Base-by-base conservation (phyloP, 2,113 vertebrate species). In the Tragelaphus imberbis region DNA sequence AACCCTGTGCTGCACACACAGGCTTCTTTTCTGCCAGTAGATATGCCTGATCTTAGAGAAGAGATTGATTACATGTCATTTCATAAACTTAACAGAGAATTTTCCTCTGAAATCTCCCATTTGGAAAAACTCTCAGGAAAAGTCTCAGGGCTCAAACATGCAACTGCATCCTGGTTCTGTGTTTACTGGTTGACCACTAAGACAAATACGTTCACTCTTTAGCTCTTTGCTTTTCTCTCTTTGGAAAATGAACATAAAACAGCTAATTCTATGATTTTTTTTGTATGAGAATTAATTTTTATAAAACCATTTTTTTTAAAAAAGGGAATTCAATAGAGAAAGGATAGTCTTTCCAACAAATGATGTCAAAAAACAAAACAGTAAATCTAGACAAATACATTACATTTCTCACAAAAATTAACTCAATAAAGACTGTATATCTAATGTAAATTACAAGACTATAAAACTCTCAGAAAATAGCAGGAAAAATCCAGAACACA, bases 221-320 rank as follows among this genome's bases (percentile, higher is more conserved):
- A 33, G 58, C 49, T 87, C 44, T 88, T 30, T 16, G 15, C 3
- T 47, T 55, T 55, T 7, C 19, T n/a, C 11, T 84, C 3, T 55
- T 84, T 84, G 1, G 6, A 14, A 59, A 94, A 4, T n/a, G 14
- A 82, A 40, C 10, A 59, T 65, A 77, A 30, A 88, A 82, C 49
- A 94, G 33, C 9, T 49, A 63, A 27, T 94, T 88, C 7, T 71
- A 65, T 88, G 19, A 56, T n/a, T 92, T 30, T 4, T 40, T 85
- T 40, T 80, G 27, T 2, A 44, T 81, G 5, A 88, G 13, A 85
- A 85, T 49, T 81, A 47, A n/a, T 61, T 84, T 95, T 91, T 87
- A 15, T 16, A 4, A 17, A 55, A 59, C 7, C 10, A 25, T 55
- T 4, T 84, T 0, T 17, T 6, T 33, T 0, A 0, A 27, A 27